phyloP scores from a whole-genome alignment of 2,113 vertebrate species.

The Lepus europaeus region DNA sequence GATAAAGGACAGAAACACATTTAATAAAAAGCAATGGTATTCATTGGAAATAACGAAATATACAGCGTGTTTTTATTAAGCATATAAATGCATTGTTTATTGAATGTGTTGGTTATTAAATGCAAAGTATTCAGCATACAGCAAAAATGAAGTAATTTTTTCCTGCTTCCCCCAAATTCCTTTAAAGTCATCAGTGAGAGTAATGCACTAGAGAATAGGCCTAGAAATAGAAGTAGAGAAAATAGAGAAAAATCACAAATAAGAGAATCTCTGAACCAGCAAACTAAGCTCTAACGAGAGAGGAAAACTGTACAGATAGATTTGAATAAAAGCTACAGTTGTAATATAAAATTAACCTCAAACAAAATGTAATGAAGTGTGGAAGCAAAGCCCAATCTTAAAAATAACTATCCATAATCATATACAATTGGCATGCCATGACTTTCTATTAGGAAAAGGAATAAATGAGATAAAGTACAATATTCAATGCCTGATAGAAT shows the following conservation, averaged over 20 bases:
- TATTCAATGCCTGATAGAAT: constrained; percentile 76
- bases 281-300: constrained; percentile 58
- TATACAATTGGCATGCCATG: constrained; percentile 80
- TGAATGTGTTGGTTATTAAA: background rate
- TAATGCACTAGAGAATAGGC: constrained; percentile 44
- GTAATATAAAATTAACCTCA: constrained; percentile 77
- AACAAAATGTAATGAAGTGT: constrained; percentile 80
- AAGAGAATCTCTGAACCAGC: constrained; percentile 34
- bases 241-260: constrained; percentile 28
- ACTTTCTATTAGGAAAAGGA: constrained; percentile 82
- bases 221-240: background rate
- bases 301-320: constrained; percentile 65
- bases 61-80: constrained; percentile 21
- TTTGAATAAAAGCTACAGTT: constrained; percentile 72
- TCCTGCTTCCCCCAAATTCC: background rate
- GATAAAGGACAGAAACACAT: background rate
- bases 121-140: background rate
- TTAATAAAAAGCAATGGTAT: constrained; percentile 16
- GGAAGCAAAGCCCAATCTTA: constrained; percentile 76
- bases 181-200: constrained; percentile 46
- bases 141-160: constrained; percentile 59
- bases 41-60: constrained; percentile 5
- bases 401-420: constrained; percentile 83
- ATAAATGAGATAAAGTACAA: constrained; percentile 78
- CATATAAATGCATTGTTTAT: constrained; percentile 57